A percentile compares a stretch with the other conserved stretches of the same genome.
Conservation (phyloP, 2,113 vertebrate genomes). For the Tenebrosternarchus preto region DNA sequence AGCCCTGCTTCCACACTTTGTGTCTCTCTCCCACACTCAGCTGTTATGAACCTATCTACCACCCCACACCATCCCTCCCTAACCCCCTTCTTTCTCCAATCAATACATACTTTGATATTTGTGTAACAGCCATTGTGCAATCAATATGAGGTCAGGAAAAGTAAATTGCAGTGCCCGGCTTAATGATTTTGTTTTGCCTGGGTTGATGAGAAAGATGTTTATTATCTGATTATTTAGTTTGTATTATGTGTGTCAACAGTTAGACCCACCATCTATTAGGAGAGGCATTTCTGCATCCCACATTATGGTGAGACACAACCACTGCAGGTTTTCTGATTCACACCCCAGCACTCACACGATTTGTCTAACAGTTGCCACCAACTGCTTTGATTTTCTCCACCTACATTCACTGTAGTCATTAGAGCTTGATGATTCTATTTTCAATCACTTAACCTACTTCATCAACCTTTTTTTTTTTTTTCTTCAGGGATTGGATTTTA, state of each 20-base stretch:
- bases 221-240: conserved; percentile 77
- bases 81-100: conserved; percentile 81
- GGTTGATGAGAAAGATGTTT: conserved; percentile 82
- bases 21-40: conserved; percentile 81
- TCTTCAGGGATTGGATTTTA: too few relatives aligned
- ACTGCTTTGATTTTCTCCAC: conserved; percentile 13
- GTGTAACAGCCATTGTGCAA: conserved; percentile 86
- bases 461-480: neutral
- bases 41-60: conserved; percentile 88
- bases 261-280: conserved; percentile 26
- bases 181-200: conserved; percentile 84
- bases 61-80: neutral
- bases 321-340: conserved; percentile 30
- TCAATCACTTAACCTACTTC: neutral
- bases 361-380: neutral
- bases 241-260: conserved; percentile 56
- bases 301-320: neutral
- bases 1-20: conserved; percentile 31
- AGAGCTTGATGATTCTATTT: neutral
- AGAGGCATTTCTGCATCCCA: conserved; percentile 27
- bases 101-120: conserved; percentile 92
- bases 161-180: conserved; percentile 86
- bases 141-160: conserved; percentile 90
- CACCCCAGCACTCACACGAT: conserved; percentile 16
- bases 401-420: conserved; percentile 33